Evolutionary conservation across 2,113 vertebrate genomes (phyloP), one percentile per base, ranked within the genome.

Genomic region (Hemibagrus wyckioides): DNA sequence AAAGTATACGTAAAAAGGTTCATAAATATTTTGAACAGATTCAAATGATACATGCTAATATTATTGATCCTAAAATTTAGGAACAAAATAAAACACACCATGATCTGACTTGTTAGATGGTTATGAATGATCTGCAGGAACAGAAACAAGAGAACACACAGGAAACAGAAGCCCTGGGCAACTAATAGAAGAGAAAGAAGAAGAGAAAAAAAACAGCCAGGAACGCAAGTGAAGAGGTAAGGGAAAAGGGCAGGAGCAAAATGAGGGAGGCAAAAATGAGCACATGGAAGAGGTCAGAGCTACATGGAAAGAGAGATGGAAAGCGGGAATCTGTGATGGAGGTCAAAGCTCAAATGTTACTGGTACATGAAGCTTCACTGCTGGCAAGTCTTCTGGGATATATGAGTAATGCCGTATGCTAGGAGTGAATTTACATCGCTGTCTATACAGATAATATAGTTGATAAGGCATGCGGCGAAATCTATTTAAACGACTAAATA

Each of bases 331-430:
- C 80, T 63, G 9, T 86, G 79, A 85, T 82, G n/a, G 83, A 76
- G 83, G 69, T 77, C 80, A 88, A 83, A 83, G 84, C 33, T 80
- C 86, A 88, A 39, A 85, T 39, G 50, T 76, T 82, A 59, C 80
- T 82, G 80, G 67, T 50, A 71, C 54, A 81, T 59, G 56, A 81
- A 41, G 36, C 56, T 81, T 81, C 54, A 81, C 54, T 41, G 79
- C 79, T 81, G 30, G 41, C 54, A 17, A 41, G 11, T 81, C 54
- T 81, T 28, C 54, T 5, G 54, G 79, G 79, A 81, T 81, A 81
- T 59, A 81, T 25, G 11, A 81, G 79, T 59, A 6, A 59, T 81
- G 28, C 79, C 1, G 33, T 59, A 28, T 41, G 50, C 33, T 81
- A 23, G 79, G 79, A 25, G 56, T 25, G 23, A 41, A 41, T 81